Base-by-base conservation (phyloP, 1,140 invertebrate genomes). In the Mesaphorura yosii region DNA sequence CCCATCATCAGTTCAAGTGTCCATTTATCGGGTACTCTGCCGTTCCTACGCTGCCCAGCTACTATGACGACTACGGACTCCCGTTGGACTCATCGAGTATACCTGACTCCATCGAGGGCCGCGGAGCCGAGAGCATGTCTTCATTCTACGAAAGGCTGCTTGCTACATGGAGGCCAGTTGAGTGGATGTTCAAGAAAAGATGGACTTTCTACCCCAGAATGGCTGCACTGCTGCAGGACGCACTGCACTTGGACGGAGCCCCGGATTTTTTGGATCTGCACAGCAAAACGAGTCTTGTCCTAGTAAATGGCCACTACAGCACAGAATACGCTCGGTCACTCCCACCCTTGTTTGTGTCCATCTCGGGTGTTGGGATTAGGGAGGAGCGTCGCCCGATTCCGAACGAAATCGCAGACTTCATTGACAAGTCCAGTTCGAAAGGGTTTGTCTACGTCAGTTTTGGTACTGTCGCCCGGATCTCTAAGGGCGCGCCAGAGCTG, bases 401-500 rank as follows among this genome's bases (percentile, higher is more conserved):
- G 29, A 39, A 51, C 29, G 46, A 41, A 17, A 34, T n/a, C n/a
- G n/a, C n/a, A n/a, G n/a, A n/a, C n/a, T n/a, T n/a, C n/a, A n/a
- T n/a, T n/a, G n/a, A n/a, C n/a, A n/a, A n/a, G n/a, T 29, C 46
- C n/a, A 22, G 10, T 12, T 55, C 76, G 59, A 81, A 81, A 34
- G 75, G 75, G 14, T 72, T 70, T 3, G 64, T 78, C 38, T 73
- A 72, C 50, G 73, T 78, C 51, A 73, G 70, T 53, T 64, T 78
- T 46, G 76, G 76, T 19, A 71, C 19, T 70, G 4, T 73, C 26
- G 66, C 75, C 40, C 68, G 72, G 53, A 63, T 69, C 3, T 65
- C 70, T 27, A 64, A 69, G 45, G 62, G 78, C 1, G 62, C 70
- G 0, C 52, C 58, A 41, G 63, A 68, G 10, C 60, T 70, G 27